phyloP scores from a whole-genome alignment of 2,888 invertebrate genomes.

The Frankliniella intonsa region DNA sequence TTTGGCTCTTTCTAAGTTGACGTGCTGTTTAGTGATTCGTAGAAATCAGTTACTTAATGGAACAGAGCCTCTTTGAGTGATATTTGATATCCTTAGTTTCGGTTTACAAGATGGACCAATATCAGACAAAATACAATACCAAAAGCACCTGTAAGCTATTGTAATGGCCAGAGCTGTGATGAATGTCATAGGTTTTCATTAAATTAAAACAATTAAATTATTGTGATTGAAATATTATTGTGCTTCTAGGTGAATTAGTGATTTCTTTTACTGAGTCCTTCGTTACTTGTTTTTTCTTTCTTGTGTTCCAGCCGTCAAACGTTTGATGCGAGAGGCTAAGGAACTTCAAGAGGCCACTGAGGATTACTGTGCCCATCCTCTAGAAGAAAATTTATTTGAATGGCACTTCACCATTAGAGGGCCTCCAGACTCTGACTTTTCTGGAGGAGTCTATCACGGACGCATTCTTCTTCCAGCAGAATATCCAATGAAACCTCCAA shows the following conservation, averaged over 20 bases:
- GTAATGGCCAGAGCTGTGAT: slow-evolving; percentile 13
- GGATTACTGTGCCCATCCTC: slow-evolving; percentile 81
- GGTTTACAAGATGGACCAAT: slow-evolving; percentile 28
- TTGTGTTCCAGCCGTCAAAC: slow-evolving; percentile 69
- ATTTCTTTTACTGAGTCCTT: neutral
- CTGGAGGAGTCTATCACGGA: slow-evolving; percentile 87
- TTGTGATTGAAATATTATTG: neutral
- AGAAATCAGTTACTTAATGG: neutral
- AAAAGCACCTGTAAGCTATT: slow-evolving; percentile 55
- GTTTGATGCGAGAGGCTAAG: slow-evolving; percentile 85
- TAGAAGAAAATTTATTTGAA: slow-evolving; percentile 93
- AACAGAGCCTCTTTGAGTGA: neutral
- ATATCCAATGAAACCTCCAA: slow-evolving; percentile 96
- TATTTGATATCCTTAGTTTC: too few relatives aligned
- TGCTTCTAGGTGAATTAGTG: neutral
- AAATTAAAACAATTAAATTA: too few relatives aligned
- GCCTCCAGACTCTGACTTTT: slow-evolving; percentile 82
- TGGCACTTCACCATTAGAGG: slow-evolving; percentile 97
- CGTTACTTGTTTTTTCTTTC: slow-evolving; percentile 36
- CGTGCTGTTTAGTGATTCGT: neutral
- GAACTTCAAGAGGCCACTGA: slow-evolving; percentile 83
- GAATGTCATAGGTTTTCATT: slow-evolving; percentile 15
- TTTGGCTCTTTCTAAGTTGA: neutral
- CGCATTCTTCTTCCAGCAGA: slow-evolving; percentile 86
- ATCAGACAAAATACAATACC: slow-evolving; percentile 55